Conservation (phyloP, 2,797 vertebrate species). For the Odontamblyopus rebecca region DNA sequence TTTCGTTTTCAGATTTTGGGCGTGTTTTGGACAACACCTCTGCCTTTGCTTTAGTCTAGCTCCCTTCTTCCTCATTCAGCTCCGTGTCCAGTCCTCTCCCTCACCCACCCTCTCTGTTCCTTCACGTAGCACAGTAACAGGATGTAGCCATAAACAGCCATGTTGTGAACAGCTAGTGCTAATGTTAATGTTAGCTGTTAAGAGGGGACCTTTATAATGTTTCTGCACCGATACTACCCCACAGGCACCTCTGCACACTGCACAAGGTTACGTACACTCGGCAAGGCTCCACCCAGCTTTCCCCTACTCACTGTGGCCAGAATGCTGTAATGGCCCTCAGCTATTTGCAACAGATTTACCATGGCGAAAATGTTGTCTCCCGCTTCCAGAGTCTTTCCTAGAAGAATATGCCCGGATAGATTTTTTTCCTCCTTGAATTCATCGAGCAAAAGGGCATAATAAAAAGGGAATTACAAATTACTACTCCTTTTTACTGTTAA, state of each 20-base stretch:
- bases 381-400: conserved; percentile 58
- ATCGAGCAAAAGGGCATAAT: conserved; percentile 55
- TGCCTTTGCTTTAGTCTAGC: conserved; percentile 59
- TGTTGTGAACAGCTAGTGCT: conserved; percentile 49
- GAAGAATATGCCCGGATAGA: conserved; percentile 63
- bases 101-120: conserved; percentile 63
- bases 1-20: conserved; percentile 28
- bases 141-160: conserved; percentile 56
- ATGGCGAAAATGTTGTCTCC: conserved; percentile 61
- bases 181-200: conserved; percentile 37
- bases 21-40: conserved; percentile 59
- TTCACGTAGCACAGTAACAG: conserved; percentile 49
- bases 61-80: conserved; percentile 39
- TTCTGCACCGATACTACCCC: no score
- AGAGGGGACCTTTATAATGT: conserved; percentile 18
- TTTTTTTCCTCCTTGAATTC: conserved; percentile 52
- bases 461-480: conserved; percentile 53
- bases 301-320: conserved; percentile 43
- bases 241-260: conserved; percentile 52
- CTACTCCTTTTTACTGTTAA: conserved; percentile 24
- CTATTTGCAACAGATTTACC: conserved; percentile 60
- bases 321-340: conserved; percentile 57
- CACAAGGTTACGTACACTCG: conserved; percentile 60
- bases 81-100: conserved; percentile 51
- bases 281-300: conserved; percentile 43